Evolutionary conservation across 1,140 invertebrate genomes (phyloP).

Genomic region (Holcopasites calliopsidis): DNA sequence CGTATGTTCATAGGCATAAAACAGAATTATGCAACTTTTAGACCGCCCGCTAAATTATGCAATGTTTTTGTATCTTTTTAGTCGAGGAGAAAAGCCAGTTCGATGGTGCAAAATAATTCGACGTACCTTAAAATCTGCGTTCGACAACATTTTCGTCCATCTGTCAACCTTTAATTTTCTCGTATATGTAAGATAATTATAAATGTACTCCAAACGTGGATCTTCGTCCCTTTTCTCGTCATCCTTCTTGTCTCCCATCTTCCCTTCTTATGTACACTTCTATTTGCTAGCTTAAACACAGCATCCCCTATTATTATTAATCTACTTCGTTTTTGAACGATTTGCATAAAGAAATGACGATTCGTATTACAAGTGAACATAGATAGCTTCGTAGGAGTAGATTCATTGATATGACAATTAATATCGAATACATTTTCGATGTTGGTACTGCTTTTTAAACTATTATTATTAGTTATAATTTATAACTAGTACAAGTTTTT

Average conservation of each 20-base stretch:
- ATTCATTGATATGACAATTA: not conserved
- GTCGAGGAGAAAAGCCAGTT: not conserved
- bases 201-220: constrained; percentile 69
- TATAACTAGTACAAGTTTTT: too few relatives aligned
- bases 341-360: constrained; percentile 16
- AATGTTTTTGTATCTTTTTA: not conserved
- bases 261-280: not conserved
- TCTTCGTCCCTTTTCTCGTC: constrained; percentile 67
- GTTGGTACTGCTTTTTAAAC: too few relatives aligned
- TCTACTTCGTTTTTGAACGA: not conserved
- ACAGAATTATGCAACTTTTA: too few relatives aligned
- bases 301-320: not conserved
- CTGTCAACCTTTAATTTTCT: constrained; percentile 85
- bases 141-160: constrained; percentile 87
- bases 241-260: constrained; percentile 63
- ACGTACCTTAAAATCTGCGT: constrained; percentile 83
- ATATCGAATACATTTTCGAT: not conserved
- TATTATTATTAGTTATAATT: too few relatives aligned
- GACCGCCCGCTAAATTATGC: not conserved
- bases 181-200: constrained; percentile 67
- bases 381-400: not conserved
- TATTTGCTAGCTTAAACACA: not conserved
- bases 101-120: not conserved
- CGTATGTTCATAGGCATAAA: too few relatives aligned
- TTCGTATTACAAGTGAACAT: not conserved